These are phyloP conservation scores for Hermaeophaga mercurialis DNA, from an alignment of 2,888 invertebrate species.

Conservation along the genomic window DNA sequence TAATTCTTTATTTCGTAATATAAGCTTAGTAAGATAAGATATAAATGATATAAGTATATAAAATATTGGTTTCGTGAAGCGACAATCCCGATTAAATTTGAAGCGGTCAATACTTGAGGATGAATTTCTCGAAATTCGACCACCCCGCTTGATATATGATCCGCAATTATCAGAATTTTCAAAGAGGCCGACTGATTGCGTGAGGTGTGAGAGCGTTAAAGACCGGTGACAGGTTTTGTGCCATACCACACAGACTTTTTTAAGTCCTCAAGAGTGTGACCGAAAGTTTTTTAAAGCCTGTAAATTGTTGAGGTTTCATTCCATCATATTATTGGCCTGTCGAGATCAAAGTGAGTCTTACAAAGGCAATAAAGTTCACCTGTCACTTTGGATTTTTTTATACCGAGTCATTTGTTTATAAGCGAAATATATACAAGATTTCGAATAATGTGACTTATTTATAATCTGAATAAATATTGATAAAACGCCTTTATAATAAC, in stretches of 20 bases:
- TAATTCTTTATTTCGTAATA: too few species aligned
- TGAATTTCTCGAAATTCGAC: constrained; percentile 22
- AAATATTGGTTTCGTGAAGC: constrained; percentile 1
- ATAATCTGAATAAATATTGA: background rate
- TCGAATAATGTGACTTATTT: too few species aligned
- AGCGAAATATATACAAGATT: too few species aligned
- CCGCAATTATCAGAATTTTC: background rate
- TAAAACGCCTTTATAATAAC: background rate
- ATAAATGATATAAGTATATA: too few species aligned
- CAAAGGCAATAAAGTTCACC: too few species aligned
- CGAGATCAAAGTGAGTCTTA: too few species aligned
- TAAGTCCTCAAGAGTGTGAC: background rate
- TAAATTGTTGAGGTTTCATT: background rate
- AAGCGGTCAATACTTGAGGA: constrained; percentile 10
- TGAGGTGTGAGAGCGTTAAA: constrained; percentile 1
- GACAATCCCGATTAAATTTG: constrained; percentile 11
- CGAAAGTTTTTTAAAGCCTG: background rate
- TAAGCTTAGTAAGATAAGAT: too few species aligned
- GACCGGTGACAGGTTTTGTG: constrained; percentile 1
- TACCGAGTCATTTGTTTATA: too few species aligned
- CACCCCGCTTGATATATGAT: constrained; percentile 18
- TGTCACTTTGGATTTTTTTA: too few species aligned
- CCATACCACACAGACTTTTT: background rate
- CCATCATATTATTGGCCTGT: too few species aligned
- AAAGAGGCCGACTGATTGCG: constrained; percentile 1